These are phyloP conservation scores for Apamea anceps DNA, from an alignment of 2,888 invertebrate genomes.

Conservation along the genomic window DNA sequence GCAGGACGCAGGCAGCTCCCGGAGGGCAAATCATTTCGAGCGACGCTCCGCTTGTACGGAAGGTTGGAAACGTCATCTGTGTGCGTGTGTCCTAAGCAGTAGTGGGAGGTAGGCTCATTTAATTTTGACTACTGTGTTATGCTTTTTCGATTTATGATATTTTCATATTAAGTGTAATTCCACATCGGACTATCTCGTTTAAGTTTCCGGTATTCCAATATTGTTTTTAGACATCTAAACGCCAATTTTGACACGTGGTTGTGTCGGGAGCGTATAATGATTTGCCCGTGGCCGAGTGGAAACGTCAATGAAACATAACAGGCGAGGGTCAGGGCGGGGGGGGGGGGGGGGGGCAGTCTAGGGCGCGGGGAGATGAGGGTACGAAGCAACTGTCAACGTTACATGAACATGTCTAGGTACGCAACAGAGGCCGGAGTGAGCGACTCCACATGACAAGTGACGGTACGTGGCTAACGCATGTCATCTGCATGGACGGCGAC, in stretches of 20 bases:
- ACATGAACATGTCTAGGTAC: conserved; percentile 82
- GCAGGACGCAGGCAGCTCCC: conserved; percentile 74
- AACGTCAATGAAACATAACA: conserved; percentile 73
- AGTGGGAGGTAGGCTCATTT: conserved; percentile 16
- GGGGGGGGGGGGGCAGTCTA: conserved; percentile 64
- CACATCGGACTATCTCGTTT: not conserved
- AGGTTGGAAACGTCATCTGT: conserved; percentile 27
- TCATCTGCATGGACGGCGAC: conserved; percentile 88
- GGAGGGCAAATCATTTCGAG: conserved; percentile 70
- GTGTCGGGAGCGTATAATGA: conserved; percentile 66
- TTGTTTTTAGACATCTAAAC: conserved; percentile 20
- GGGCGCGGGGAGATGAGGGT: conserved; percentile 74
- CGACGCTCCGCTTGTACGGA: conserved; percentile 33
- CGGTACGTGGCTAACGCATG: conserved; percentile 79
- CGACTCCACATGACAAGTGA: conserved; percentile 80
- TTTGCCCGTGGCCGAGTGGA: conserved; percentile 76
- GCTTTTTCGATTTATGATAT: conserved; percentile 12
- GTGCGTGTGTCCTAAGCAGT: not conserved
- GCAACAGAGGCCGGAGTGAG: conserved; percentile 84
- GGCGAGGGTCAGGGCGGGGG: conserved; percentile 69
- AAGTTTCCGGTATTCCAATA: conserved; percentile 8
- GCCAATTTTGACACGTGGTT: conserved; percentile 22
- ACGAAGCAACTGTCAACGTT: conserved; percentile 74
- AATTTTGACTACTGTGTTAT: conserved; percentile 12
- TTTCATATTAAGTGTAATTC: conserved; percentile 10